Evolutionary conservation across 2,888 invertebrate genomes (phyloP), one percentile per base, ranked within the genome.

Genomic region (Drosophila anomelani): DNA sequence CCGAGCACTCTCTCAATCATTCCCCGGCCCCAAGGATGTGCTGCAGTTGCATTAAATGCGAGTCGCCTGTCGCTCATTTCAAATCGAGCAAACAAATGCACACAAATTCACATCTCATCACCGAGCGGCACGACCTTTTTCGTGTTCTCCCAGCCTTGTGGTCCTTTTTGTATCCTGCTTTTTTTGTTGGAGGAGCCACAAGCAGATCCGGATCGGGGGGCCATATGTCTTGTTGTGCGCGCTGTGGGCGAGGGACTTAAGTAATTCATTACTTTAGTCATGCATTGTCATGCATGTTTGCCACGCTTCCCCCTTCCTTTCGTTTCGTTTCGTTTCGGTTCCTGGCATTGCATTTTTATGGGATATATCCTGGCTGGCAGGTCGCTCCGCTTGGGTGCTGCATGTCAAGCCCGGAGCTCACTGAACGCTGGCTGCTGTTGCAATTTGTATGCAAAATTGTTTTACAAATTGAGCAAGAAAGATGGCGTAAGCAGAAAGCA

Each of bases 381-480:
- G 54, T 60, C 47, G 62, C 38, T 55, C 17, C 59, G 49, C 54
- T 75, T 73, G 70, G 69, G 70, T 53, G 60, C 46, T 55, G 49
- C 58, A 62, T 66, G 77, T 66, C 61, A 64, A 76, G 66, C 78
- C 63, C 70, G 70, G 74, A 75, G 59, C 62, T 82, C 54, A 38
- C 54, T 38, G 36, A 54, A 69, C 78, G 76, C 75, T 44, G 47
- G 76, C 63, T 85, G 85, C 88, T 88, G 86, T 81, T 85, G 88
- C 85, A 85, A 85, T 85, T 85, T 88, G 85, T 85, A 88, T 88
- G 85, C 86, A 85, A 85, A 85, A 85, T 85, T 88, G 85, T 85
- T 85, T 85, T 85, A 83, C 85, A 85, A 88, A 85, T 85, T 85
- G 85, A 85, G 88, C 86, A 88, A 88, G 86, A 85, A 85, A 85